Evolutionary conservation across 1,140 invertebrate species (phyloP).

Genomic region (Cherax destructor): DNA sequence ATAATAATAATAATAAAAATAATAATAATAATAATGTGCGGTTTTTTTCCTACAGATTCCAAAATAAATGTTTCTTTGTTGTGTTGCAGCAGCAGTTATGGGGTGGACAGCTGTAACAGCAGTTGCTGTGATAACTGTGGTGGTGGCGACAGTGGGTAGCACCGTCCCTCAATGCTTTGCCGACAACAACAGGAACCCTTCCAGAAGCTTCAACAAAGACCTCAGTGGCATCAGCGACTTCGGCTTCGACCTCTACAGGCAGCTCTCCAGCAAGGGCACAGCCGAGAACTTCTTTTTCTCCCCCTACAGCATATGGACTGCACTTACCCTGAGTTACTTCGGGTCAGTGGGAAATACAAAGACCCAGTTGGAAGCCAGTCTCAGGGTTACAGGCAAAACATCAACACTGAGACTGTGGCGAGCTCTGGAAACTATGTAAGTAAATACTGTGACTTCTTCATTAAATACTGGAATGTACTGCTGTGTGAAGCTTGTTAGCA

Average conservation of each 20-base stretch:
- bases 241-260: slow-evolving; percentile 42
- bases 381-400: slow-evolving; percentile 43
- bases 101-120: background rate
- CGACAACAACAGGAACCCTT: background rate
- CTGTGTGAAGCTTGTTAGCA: too few relatives aligned
- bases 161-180: background rate
- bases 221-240: slow-evolving; percentile 48
- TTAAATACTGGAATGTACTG: too few relatives aligned
- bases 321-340: slow-evolving; percentile 86
- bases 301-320: slow-evolving; percentile 88
- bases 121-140: background rate
- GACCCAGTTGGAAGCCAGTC: background rate
- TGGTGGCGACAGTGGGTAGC: background rate
- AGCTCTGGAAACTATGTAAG: slow-evolving; percentile 64
- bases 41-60: too few relatives aligned
- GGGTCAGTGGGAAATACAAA: slow-evolving; percentile 82
- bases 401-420: slow-evolving; percentile 53
- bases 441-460: background rate
- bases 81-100: background rate
- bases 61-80: too few relatives aligned
- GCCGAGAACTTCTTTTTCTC: slow-evolving; percentile 87
- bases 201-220: background rate
- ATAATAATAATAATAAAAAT: too few relatives aligned
- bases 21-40: too few relatives aligned
- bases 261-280: slow-evolving; percentile 31